phyloP scores from a whole-genome alignment of 2,113 vertebrate genomes.

The Crypturellus undulatus region DNA sequence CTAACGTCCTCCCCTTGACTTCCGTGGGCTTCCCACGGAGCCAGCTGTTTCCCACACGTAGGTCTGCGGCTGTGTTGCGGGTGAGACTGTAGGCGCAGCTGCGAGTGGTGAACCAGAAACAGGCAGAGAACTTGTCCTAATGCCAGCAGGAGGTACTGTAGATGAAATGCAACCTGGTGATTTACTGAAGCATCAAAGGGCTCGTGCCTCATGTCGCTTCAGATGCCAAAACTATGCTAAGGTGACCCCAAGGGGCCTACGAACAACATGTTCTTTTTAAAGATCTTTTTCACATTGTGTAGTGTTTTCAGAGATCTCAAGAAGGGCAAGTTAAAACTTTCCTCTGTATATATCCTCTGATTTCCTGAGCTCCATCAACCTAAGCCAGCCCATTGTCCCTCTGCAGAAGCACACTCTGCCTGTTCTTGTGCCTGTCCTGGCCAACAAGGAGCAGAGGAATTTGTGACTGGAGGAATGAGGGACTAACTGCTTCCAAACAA shows the following conservation, averaged over 20 bases:
- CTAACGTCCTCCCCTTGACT: conserved; percentile 59
- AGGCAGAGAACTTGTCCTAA: conserved; percentile 12
- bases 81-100: background rate
- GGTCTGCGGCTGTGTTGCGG: background rate
- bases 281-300: background rate
- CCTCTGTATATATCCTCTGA: background rate
- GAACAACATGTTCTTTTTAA: background rate
- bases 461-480: background rate
- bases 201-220: background rate
- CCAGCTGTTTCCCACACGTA: conserved; percentile 22
- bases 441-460: background rate
- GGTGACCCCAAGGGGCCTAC: background rate
- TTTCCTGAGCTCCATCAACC: background rate
- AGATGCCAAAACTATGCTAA: background rate
- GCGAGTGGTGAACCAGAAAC: conserved; percentile 62
- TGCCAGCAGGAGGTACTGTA: background rate
- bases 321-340: background rate
- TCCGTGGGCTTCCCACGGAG: conserved; percentile 19
- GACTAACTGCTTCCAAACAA: background rate
- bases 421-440: background rate
- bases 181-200: background rate
- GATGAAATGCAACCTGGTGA: background rate
- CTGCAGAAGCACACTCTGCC: background rate
- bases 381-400: background rate
- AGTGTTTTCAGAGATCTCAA: background rate